Evolutionary conservation across 2,888 invertebrate genomes (phyloP), one percentile per base, ranked within the genome.

Genomic region (Eulithis prunata): DNA sequence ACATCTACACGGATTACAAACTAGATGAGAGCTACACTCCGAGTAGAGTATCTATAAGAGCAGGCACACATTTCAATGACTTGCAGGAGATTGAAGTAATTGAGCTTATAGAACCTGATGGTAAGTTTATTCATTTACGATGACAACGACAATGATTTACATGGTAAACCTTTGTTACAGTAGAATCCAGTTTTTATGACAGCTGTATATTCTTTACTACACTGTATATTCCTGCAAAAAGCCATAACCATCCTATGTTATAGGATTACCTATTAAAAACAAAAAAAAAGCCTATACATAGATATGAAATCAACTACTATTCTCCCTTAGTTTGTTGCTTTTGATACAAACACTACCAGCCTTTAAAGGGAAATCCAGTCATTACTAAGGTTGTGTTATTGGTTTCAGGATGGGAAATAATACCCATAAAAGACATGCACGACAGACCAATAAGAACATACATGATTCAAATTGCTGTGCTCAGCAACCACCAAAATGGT

Each of bases 1-100:
- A 98, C 85, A 97, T 99, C 70, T 99, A 98, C 84, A 98, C 99
- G 0, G 99, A 99, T 87, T 99, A 97, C 86, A 99, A 99, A 89
- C 91, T 99, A 47, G 99, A 99, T 89, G 99, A 99, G 89, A 99
- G 99, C 84, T 99, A 99, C 84, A 99, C 99, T 1, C 99, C 99
- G 0, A 98, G 97, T 81, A 95, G 98, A 77, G 97, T 98, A 76
- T 98, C 98, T 0, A 96, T 98, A 71, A 93, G 99, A 78, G 98
- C 98, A 28, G 99, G 99, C 10, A 98, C 98, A 62, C 98, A 99
- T 89, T 98, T 98, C 80, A 98, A 99, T 91, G 99, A 99, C 90
- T 94, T 99, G 43, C 98, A 98, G 87, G 99, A 99, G 89, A 95
- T 99, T 65, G 98, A 99, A 94, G 97, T 98, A 32, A 96, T 98